A percentile compares a stretch with the other conserved stretches of the same genome.
phyloP scores from a whole-genome alignment of 1,140 invertebrate genomes.

The Caenorhabditis latens region DNA sequence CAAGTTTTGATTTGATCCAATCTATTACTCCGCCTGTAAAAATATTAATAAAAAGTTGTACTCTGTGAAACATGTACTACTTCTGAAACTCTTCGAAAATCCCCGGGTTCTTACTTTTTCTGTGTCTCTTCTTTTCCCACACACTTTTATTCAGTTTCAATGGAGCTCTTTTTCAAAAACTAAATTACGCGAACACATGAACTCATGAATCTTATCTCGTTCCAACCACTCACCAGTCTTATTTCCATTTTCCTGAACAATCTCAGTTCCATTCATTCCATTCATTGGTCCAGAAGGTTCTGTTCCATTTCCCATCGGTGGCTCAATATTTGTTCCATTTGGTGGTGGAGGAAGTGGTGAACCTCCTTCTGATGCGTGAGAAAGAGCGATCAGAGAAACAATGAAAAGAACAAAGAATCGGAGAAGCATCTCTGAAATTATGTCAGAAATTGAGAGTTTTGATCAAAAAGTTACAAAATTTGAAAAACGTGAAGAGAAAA shows the following conservation, averaged over 20 bases:
- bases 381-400: background rate
- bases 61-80: no score
- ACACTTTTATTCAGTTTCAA: no score
- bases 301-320: conserved; percentile 21
- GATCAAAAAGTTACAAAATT: background rate
- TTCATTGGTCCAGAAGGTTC: background rate
- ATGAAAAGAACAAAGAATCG: background rate
- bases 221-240: background rate
- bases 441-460: background rate
- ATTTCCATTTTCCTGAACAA: conserved; percentile 37
- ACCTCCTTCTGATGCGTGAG: background rate
- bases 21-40: conserved; percentile 36
- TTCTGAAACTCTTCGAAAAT: no score
- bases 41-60: background rate
- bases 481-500: background rate
- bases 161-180: no score
- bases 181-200: no score
- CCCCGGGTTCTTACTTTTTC: no score
- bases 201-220: no score
- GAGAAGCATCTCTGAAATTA: conserved; percentile 1
- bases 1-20: conserved; percentile 42
- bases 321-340: conserved; percentile 11
- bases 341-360: background rate
- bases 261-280: background rate
- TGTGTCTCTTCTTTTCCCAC: no score